Evolutionary conservation across 2,888 invertebrate species (phyloP).

Genomic region (Mesodorylaimus sp.): DNA sequence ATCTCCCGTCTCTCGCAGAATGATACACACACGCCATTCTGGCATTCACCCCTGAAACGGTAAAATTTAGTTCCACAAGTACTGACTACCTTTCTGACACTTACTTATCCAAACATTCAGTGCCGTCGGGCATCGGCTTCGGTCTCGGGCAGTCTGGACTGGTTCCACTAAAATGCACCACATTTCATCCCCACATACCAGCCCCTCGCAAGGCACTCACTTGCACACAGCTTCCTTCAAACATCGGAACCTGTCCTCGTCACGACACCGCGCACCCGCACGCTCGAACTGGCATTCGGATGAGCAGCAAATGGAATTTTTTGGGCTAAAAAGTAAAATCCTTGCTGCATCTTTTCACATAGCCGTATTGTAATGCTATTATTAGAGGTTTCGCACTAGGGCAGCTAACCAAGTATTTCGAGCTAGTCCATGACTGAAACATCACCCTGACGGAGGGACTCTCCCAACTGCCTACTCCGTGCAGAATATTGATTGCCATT

Average conservation of each 20-base stretch:
- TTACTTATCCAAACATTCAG: conserved; percentile 58
- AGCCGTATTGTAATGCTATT: too few relatives aligned
- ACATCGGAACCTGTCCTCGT: conserved; percentile 26
- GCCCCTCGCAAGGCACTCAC: too few relatives aligned
- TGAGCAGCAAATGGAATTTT: conserved; percentile 77
- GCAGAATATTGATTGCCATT: not conserved
- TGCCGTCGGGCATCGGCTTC: conserved; percentile 64
- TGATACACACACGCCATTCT: conserved; percentile 72
- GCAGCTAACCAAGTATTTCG: too few relatives aligned
- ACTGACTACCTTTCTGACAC: conserved; percentile 11
- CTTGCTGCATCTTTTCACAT: too few relatives aligned
- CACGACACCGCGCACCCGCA: conserved; percentile 48
- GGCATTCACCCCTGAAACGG: conserved; percentile 56
- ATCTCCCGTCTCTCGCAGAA: conserved; percentile 75
- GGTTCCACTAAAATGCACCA: conserved; percentile 46
- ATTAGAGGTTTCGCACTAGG: too few relatives aligned
- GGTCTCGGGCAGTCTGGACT: conserved; percentile 64
- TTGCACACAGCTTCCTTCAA: not conserved
- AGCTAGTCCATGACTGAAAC: too few relatives aligned
- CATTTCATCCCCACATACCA: too few relatives aligned
- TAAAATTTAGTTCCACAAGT: conserved; percentile 6
- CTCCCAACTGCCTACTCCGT: too few relatives aligned
- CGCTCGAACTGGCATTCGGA: conserved; percentile 71
- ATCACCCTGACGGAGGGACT: too few relatives aligned
- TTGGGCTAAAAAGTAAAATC: conserved; percentile 54